Percentiles rank a stretch among this genome's conserved stretches.
Evolutionary conservation across 2,797 vertebrate genomes (phyloP).

Genomic region (Botia kubotai): DNA sequence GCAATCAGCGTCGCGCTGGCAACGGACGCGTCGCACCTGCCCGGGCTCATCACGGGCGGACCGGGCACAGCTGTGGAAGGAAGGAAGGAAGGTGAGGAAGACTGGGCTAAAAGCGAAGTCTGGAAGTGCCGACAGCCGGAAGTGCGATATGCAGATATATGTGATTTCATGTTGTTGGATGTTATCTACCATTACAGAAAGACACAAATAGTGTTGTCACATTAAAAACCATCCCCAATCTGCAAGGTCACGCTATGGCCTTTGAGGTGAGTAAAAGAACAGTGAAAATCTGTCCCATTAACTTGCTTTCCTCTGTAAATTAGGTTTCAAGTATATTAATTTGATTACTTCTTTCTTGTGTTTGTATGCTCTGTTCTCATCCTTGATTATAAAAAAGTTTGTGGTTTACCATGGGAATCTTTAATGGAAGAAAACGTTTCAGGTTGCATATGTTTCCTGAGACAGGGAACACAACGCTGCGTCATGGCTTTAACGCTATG

Average conservation of each 20-base stretch:
- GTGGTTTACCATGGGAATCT: constrained; percentile 70
- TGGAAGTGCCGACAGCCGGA: too few species aligned
- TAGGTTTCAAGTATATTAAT: neutral
- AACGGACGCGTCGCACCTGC: too few species aligned
- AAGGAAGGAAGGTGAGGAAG: too few species aligned
- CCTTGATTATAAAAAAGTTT: constrained; percentile 60
- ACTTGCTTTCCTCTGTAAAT: constrained; percentile 12
- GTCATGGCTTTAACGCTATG: too few species aligned
- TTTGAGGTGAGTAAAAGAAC: constrained; percentile 83
- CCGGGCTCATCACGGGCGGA: too few species aligned
- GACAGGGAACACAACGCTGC: too few species aligned
- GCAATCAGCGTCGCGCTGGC: too few species aligned
- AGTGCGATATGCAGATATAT: too few species aligned
- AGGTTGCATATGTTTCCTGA: too few species aligned
- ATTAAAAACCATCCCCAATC: constrained; percentile 91
- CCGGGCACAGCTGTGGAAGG: too few species aligned
- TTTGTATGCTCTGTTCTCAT: constrained; percentile 21
- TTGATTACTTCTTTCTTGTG: constrained; percentile 23
- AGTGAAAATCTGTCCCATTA: neutral
- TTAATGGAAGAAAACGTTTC: constrained; percentile 67
- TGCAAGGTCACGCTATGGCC: constrained; percentile 82
- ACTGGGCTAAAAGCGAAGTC: too few species aligned
- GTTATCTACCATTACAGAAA: constrained; percentile 79
- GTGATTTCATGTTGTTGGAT: neutral
- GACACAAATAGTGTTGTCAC: constrained; percentile 91